Conservation (phyloP, 2,113 vertebrate species). For the Coptodon bakossiorum region DNA sequence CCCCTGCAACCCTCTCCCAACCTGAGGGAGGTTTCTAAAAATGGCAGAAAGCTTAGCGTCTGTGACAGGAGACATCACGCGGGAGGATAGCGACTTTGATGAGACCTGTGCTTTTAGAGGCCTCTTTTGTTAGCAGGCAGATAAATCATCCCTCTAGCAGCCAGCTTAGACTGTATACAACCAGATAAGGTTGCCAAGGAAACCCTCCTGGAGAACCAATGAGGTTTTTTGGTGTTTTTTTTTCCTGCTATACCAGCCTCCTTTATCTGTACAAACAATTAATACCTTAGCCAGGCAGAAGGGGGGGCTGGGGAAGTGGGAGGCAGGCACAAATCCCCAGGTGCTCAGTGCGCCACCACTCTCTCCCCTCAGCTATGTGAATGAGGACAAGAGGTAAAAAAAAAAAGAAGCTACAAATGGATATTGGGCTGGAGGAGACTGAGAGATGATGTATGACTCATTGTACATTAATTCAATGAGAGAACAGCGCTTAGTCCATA, state of each 20-base stretch:
- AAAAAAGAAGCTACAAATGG: slow-evolving; percentile 24
- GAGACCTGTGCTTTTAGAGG: slow-evolving; percentile 51
- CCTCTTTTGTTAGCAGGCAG: slow-evolving; percentile 56
- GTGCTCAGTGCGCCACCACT: slow-evolving; percentile 32
- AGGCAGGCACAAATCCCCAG: slow-evolving; percentile 54
- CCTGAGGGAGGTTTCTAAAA: slow-evolving; percentile 55
- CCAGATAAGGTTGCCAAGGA: slow-evolving; percentile 76
- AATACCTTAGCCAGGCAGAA: slow-evolving; percentile 54
- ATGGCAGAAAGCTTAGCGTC: slow-evolving; percentile 42
- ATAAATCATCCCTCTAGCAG: slow-evolving; percentile 60
- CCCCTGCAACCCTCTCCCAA: slow-evolving; percentile 23
- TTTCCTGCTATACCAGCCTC: slow-evolving; percentile 6
- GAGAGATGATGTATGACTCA: slow-evolving; percentile 39
- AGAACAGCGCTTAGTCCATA: slow-evolving; percentile 34
- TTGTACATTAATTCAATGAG: slow-evolving; percentile 46
- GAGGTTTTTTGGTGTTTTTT: neutral
- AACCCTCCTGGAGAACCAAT: slow-evolving; percentile 67
- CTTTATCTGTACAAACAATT: slow-evolving; percentile 69
- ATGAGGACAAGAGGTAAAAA: slow-evolving; percentile 19
- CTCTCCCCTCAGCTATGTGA: slow-evolving; percentile 16
- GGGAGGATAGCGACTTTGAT: slow-evolving; percentile 51
- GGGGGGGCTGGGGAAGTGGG: neutral
- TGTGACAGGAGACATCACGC: slow-evolving; percentile 40
- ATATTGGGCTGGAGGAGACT: slow-evolving; percentile 28
- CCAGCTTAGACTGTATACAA: slow-evolving; percentile 66